Base-by-base conservation (phyloP, 2,113 vertebrate species). In the Australoheros scitulus region DNA sequence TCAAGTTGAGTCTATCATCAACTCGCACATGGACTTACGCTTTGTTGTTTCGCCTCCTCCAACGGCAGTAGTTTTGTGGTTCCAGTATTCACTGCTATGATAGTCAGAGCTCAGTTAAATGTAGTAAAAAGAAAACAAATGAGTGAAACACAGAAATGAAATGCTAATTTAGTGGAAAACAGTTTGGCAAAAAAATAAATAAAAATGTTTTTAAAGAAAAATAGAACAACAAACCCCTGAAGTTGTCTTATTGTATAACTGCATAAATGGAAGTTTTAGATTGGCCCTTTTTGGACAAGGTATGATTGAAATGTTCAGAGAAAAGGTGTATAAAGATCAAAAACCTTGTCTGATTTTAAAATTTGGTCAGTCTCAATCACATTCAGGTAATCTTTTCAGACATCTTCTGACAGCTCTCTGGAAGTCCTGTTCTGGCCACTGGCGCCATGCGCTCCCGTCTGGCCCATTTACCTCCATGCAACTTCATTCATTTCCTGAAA, bases 1-100 rank as follows among this genome's bases (percentile, higher is more conserved):
- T 72, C 47, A 32, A 34, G 11, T 72, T 72, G 26, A 72, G 3
- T 3, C 43, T 84, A 63, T 81, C 63, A 7, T 80, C 74, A 56
- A 65, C 65, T 63, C 34, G 79, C 85, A 90, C 61, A 81, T n/a
- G 8, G 10, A 24, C 38, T 17, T 34, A 22, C 17, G 56, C 22
- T 52, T 47, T 56, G 41, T 43, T 58, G 24, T 38, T 29, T 61
- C 60, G 22, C 3, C 47, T 52, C 68, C 26, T 55, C 68, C 68
- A 55, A 34, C 55, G 34, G 26, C 6, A 0, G 11, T n/a, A 72
- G 26, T 55, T 72, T 72, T 72, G 26, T 32, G 68, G 47, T 55
- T 72, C 17, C 68, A 26, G 24, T 3, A 41, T 50, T n/a, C 43
- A 11, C 58, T 14, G 2, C 14, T 14, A 24, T 76, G 24, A 26